Percentiles rank a stretch among this genome's conserved stretches.
These are phyloP conservation scores for Volucella zonaria DNA, from an alignment of 2,888 invertebrate species.

Conservation along the genomic window DNA sequence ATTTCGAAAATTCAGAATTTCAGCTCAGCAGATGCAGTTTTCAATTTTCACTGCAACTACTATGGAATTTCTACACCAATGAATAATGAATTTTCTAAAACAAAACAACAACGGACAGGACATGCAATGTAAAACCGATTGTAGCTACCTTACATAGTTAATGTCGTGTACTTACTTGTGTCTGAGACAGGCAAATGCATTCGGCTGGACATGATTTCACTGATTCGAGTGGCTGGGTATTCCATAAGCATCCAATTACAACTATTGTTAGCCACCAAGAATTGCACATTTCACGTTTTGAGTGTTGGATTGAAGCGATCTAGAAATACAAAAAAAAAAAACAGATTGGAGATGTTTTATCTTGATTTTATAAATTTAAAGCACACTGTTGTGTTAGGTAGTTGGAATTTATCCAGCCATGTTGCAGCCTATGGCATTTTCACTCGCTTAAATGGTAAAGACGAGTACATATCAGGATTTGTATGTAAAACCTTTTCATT, in stretches of 20 bases:
- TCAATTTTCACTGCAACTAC: background rate
- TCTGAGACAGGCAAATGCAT: conserved; percentile 93
- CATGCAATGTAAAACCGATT: background rate
- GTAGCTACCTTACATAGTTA: too few relatives aligned
- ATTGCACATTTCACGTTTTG: conserved; percentile 83
- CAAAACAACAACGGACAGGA: background rate
- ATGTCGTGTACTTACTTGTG: conserved; percentile 86
- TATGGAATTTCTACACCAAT: conserved; percentile 44
- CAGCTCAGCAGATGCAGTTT: too few relatives aligned
- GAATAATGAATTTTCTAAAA: conserved; percentile 54
- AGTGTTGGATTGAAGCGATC: conserved; percentile 65
- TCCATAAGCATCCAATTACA: conserved; percentile 83
- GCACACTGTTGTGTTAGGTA: too few relatives aligned
- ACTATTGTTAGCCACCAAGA: conserved; percentile 82
- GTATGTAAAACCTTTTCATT: too few relatives aligned
- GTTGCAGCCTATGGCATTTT: too few relatives aligned
- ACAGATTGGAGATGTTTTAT: too few relatives aligned
- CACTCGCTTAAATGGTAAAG: too few relatives aligned
- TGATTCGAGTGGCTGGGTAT: conserved; percentile 82
- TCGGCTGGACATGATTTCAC: conserved; percentile 89
- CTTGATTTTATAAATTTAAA: too few relatives aligned
- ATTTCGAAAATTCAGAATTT: too few relatives aligned
- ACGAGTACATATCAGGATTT: too few relatives aligned
- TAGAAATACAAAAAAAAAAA: conserved; percentile 37
- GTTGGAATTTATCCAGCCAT: too few relatives aligned